Base-by-base conservation (phyloP, 1,140 invertebrate genomes). In the Melanaphis sacchari region DNA sequence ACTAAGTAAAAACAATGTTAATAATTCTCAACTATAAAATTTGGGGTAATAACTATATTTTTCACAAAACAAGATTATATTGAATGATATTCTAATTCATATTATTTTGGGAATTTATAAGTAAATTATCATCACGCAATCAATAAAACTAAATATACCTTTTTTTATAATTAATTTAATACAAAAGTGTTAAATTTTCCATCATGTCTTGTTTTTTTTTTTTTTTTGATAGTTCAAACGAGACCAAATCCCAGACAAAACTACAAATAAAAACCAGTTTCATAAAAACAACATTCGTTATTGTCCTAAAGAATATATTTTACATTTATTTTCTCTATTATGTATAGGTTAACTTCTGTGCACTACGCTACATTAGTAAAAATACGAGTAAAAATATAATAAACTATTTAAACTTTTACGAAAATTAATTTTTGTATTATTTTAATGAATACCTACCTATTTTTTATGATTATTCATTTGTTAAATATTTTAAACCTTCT, bases 221-320 rank as follows among this genome's bases (percentile, higher is more conserved):
- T 52, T 52, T 38, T 54, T 5, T 40, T 89, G 46, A 52, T 89
- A 54, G 31, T 59, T 90, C 38, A 59, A 90, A 66, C 49, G 54
- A 54, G 31, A 40, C 18, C 38, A 22, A 40, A 43, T 41, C 31
- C 59, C 11, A 90, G 15, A 66, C 52, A 24, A 59, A 54, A 59
- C 38, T 41, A 59, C 52, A 43, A 90, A 40, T 15, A 90, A 59
- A 90, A 90, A 90, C 89, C 89, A 59, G 89, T 90, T 90, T 59
- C 41, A 66, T 66, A 59, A 38, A 38, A 89, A 90, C 26, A 90
- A 66, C 89, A 90, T 90, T 52, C 89, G 89, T 90, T 40, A 66
- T 66, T 36, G 36, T 89, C n/a, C 22, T 49, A 89, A 89, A 52
- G 36, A 89, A 89, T 89, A 89, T 52, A 52, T 52, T 49, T 49